Evolutionary conservation across 1,140 invertebrate species (phyloP), one percentile per base, ranked within the genome.

Genomic region (Saxidomus purpurata): DNA sequence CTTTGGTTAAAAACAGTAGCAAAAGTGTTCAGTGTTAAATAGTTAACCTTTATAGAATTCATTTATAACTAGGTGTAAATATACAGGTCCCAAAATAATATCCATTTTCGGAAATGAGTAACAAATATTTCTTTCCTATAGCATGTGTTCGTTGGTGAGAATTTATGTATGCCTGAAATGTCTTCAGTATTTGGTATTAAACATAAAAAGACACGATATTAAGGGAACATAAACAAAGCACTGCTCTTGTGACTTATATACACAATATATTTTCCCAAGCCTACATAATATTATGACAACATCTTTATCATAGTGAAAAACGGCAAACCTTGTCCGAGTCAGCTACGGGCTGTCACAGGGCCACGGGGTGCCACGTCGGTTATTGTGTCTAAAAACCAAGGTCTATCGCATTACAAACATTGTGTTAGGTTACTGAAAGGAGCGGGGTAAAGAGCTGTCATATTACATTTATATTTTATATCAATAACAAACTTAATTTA

Each of bases 401-500:
- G 67, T 71, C 9, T 71, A 71, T 71, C 67, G 28, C 34, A 22
- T 71, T 71, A 71, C 67, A 71, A 71, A 71, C 22, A 71, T 15
- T 15, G 67, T 9, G 34, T 71, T 15, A 15, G 36, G 34, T 71
- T 36, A 38, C 67, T 71, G 11, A 71, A 71, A 71, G 25, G 19
- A 22, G 17, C 22, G 67, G 17, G 17, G 36, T 71, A 71, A 17
- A 22, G 31, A 34, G 17, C 67, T 71, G 67, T 38, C 67, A 71
- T 28, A 71, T 71, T 71, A 71, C 22, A 28, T 71, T 38, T 40
- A 38, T 40, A 71, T 71, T 40, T 71, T 71, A 71, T 71, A 71
- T 71, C 67, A 71, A 71, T 71, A 71, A 71, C 67, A 38, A 38
- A 22, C 67, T 22, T 36, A 71, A 71, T 38, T 71, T 71, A 71